Evolutionary conservation across 2,113 vertebrate species (phyloP), one percentile per base, ranked within the genome.

Genomic region (Nothobranchius kuhntae): DNA sequence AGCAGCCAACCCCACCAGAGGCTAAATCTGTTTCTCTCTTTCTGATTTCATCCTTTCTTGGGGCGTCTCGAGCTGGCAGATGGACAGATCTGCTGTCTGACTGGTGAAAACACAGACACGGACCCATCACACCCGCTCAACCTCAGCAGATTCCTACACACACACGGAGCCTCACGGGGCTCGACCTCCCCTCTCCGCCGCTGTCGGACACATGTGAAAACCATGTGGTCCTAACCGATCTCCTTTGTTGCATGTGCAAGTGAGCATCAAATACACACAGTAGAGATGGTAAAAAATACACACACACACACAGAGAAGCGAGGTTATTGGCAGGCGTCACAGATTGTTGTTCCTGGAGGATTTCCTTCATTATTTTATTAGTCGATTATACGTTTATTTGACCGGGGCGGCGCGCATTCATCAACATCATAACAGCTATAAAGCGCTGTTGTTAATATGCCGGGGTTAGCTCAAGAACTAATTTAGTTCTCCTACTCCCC

Each of bases 301-400:
- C 10, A 66, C 64, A 55, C 71, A 36, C 17, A 40, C 42, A 51
- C 13, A n/a, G 4, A 7, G 30, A 8, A 40, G 53, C 46, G 75
- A 73, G 73, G 78, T 61, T 85, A 82, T 78, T 87, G 82, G 80
- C 84, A 83, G 71, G 71, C 80, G 66, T 88, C 71, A 80, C 44
- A 17, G 65, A 66, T 57, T 17, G 77, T 74, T 80, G 83, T 78
- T 88, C 71, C 80, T 61, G 71, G 45, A 50, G 52, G 74, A 81
- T 82, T 83, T 80, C 73, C 71, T 82, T 86, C 80, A 86, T 86
- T 84, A 82, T 86, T 88, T 84, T 70, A 86, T 83, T 68, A 65
- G 80, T 86, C 77, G 60, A 86, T 89, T 86, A 86, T 83, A 71
- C 75, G 80, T 87, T 83, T 80, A 74, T 83, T 87, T 87, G 87